phyloP scores from a whole-genome alignment of 2,888 invertebrate species.

The Trachelus tabidus region DNA sequence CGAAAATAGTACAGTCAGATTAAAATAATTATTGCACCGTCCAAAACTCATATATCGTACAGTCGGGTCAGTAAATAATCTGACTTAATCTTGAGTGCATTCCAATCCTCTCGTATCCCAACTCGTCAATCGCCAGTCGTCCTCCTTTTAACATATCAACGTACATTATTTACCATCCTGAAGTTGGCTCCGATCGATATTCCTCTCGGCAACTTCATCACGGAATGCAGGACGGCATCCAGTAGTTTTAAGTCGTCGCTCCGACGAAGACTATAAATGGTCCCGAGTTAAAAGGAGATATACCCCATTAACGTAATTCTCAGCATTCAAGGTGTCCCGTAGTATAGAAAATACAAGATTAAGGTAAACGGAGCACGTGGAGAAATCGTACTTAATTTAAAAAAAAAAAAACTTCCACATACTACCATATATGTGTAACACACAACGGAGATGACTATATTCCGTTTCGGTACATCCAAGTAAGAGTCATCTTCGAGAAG shows the following conservation, averaged over 20 bases:
- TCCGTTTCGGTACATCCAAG: background rate
- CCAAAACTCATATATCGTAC: background rate
- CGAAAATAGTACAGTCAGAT: background rate
- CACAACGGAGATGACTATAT: background rate
- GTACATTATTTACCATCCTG: background rate
- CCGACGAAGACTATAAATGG: background rate
- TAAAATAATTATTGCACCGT: background rate
- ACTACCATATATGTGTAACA: background rate
- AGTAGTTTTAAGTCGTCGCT: background rate
- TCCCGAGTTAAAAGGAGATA: background rate
- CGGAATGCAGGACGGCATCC: background rate
- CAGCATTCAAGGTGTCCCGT: background rate
- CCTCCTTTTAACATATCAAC: background rate
- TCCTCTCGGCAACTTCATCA: background rate
- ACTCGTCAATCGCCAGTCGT: background rate
- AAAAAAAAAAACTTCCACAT: background rate
- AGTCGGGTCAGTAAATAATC: background rate
- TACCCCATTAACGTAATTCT: background rate
- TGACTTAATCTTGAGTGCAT: background rate
- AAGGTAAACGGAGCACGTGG: background rate
- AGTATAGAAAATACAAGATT: background rate
- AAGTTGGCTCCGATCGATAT: background rate
- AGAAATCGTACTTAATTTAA: background rate
- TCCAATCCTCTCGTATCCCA: background rate
- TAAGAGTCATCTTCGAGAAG: background rate